Evolutionary conservation across 2,797 vertebrate genomes (phyloP).

Genomic region (Sebastes iracundus): DNA sequence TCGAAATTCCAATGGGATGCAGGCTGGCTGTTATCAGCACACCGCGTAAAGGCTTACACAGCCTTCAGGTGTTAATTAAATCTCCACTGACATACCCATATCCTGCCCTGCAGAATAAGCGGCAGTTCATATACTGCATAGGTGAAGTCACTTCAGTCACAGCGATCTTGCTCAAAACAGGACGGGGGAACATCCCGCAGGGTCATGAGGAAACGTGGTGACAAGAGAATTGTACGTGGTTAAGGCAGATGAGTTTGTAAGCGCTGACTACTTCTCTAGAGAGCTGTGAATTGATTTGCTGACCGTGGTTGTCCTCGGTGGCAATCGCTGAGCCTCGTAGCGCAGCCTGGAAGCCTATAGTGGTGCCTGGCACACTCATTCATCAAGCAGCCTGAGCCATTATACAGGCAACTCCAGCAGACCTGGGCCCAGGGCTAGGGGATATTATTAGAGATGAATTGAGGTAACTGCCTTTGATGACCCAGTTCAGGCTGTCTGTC

Average conservation of each 20-base stretch:
- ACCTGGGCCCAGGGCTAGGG: constrained; percentile 62
- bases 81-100: constrained; percentile 71
- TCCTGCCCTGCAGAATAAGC: constrained; percentile 63
- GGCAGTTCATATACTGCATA: constrained; percentile 53
- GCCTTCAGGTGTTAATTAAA: constrained; percentile 78
- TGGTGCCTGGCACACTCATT: constrained; percentile 69
- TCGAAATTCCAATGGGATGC: constrained; percentile 60
- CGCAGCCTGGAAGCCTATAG: constrained; percentile 47
- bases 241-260: constrained; percentile 70
- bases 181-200: constrained; percentile 36
- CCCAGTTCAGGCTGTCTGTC: constrained; percentile 73
- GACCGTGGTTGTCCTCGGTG: constrained; percentile 67
- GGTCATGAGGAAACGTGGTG: constrained; percentile 37
- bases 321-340: constrained; percentile 60
- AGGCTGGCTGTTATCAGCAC: constrained; percentile 68
- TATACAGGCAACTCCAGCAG: constrained; percentile 65
- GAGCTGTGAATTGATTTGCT: constrained; percentile 79
- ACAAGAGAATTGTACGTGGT: constrained; percentile 57
- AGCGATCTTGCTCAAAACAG: constrained; percentile 65
- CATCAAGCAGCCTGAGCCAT: constrained; percentile 75
- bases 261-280: constrained; percentile 53
- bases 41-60: constrained; percentile 67
- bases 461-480: constrained; percentile 79
- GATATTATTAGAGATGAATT: constrained; percentile 78
- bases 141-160: constrained; percentile 63